These are phyloP conservation scores for Drosophila longiperda DNA, from an alignment of 2,888 invertebrate species.

Conservation along the genomic window DNA sequence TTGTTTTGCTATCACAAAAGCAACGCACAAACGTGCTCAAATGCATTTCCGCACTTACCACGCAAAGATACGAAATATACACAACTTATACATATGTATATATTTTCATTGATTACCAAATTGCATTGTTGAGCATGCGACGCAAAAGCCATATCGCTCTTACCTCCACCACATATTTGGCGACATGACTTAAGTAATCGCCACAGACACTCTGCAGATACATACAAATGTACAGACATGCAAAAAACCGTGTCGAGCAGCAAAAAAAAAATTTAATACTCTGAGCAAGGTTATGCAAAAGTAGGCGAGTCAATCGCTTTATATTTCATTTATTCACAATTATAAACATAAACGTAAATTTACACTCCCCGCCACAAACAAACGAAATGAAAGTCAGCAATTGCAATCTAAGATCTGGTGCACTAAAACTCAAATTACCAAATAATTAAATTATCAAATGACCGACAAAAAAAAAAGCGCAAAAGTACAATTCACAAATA, in stretches of 20 bases:
- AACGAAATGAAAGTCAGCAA: conserved; percentile 72
- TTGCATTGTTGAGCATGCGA: conserved; percentile 51
- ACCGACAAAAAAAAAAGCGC: conserved; percentile 31
- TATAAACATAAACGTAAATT: neutral
- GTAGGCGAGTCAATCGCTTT: conserved; percentile 59
- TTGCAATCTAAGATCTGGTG: conserved; percentile 59
- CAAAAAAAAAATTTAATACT: conserved; percentile 56
- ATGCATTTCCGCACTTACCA: conserved; percentile 66
- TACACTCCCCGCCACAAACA: neutral
- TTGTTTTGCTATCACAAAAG: conserved; percentile 50
- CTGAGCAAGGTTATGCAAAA: conserved; percentile 67
- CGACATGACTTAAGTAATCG: conserved; percentile 29
- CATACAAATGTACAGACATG: neutral
- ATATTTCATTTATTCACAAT: conserved; percentile 38
- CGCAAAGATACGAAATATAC: conserved; percentile 25
- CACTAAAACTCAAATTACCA: conserved; percentile 60
- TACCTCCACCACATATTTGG: neutral
- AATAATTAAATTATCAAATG: conserved; percentile 65
- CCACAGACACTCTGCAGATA: conserved; percentile 11
- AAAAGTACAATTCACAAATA: conserved; percentile 9
- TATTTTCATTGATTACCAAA: conserved; percentile 51
- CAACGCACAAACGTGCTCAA: conserved; percentile 76
- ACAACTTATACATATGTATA: conserved; percentile 12
- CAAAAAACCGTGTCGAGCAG: conserved; percentile 34
- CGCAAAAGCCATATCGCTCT: conserved; percentile 13